These are phyloP conservation scores for Xerus inauris DNA, from an alignment of 2,113 vertebrate species.

Conservation along the genomic window DNA sequence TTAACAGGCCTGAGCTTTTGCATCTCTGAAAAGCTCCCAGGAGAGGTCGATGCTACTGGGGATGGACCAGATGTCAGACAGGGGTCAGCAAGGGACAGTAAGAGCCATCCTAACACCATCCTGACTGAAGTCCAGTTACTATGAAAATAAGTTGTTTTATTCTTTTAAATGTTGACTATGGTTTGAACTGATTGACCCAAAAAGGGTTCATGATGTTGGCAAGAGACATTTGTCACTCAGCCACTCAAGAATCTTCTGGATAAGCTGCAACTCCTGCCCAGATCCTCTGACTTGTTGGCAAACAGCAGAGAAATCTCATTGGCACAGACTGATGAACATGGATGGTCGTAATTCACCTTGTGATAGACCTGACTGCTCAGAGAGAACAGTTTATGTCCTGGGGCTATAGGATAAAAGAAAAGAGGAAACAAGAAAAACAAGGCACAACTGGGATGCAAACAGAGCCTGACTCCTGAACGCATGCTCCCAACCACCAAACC, in stretches of 20 bases:
- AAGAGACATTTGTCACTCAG: not conserved
- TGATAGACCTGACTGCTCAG: not conserved
- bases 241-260: not conserved
- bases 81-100: not conserved
- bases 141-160: too few species aligned
- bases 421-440: constrained; percentile 65
- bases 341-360: not conserved
- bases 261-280: too few species aligned
- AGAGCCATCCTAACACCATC: not conserved
- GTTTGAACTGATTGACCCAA: not conserved
- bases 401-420: constrained; percentile 36
- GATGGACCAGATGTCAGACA: not conserved
- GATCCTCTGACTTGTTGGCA: not conserved
- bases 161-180: not conserved
- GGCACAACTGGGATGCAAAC: not conserved
- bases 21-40: not conserved
- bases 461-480: not conserved
- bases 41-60: not conserved
- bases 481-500: not conserved
- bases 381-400: constrained; percentile 33
- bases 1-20: not conserved
- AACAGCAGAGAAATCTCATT: not conserved
- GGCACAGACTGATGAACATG: not conserved
- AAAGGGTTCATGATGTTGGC: not conserved
- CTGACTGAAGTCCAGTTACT: not conserved